A percentile compares a stretch with the other conserved stretches of the same genome.
Conservation (phyloP, 2,113 vertebrate genomes). For the Vicugna pacos region DNA sequence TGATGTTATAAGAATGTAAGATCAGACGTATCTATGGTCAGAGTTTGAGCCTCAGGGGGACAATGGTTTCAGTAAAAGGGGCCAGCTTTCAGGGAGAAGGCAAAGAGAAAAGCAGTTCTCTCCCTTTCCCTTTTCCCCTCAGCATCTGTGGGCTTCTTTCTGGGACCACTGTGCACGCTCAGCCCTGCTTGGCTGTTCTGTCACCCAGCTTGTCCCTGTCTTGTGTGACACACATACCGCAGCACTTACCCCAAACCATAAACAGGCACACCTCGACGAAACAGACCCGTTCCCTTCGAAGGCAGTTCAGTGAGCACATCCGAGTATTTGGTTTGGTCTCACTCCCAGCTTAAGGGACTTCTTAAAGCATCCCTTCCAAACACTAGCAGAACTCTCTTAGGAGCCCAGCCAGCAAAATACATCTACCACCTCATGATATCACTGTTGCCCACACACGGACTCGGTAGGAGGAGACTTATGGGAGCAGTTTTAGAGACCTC, state of each 20-base stretch:
- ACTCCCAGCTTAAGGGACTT: background rate
- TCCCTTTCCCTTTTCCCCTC: background rate
- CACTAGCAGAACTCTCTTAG: background rate
- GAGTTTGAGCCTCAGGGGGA: background rate
- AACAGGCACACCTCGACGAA: background rate
- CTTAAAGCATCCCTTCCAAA: background rate
- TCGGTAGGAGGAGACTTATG: background rate
- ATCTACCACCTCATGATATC: background rate
- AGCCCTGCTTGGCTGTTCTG: background rate
- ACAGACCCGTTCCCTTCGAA: background rate
- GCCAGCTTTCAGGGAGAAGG: background rate
- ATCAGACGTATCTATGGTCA: background rate
- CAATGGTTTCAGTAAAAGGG: background rate
- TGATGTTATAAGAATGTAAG: background rate
- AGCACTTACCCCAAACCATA: background rate
- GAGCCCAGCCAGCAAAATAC: background rate
- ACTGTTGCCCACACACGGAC: background rate
- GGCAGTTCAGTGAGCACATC: background rate
- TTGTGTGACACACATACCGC: background rate
- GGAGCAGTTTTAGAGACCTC: background rate
- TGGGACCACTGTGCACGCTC: accelerated
- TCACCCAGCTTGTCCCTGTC: background rate
- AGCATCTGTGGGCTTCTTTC: background rate
- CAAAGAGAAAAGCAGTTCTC: background rate
- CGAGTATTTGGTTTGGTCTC: background rate